Base-by-base conservation (phyloP, 2,113 vertebrate species). In the Neotoma lepida region DNA sequence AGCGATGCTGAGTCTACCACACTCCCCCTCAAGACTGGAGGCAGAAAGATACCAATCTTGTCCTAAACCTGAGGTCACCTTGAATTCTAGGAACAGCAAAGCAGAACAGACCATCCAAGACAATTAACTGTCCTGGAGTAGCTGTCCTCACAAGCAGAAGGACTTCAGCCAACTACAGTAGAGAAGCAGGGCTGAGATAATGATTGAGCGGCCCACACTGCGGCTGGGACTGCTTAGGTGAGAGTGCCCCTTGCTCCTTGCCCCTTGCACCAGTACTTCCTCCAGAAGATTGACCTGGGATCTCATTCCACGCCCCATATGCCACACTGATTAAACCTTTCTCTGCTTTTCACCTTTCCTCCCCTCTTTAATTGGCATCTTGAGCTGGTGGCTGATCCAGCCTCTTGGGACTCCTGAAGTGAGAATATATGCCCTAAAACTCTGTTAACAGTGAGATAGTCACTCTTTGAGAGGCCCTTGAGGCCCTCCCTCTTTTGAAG, bases 171-270 rank as follows among this genome's bases (percentile, higher is more conserved):
- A 51, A 4, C 44, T 22, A 26, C 33, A 2, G 14, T 51, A 35
- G 33, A 86, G 22, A n/a, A 70, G 2, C 22, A 54, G 22, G 3
- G 8, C 35, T 54, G 66, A 17, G 22, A 4, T 44, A 22, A 13
- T 7, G 18, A 35, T 8, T 30, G 51, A 14, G 9, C 44, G 35
- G 17, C 4, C 28, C 58, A 44, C 41, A 46, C 41, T 49, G 41
- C 2, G 6, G 24, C 14, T 30, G 44, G 30, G 30, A 49, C 10
- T 18, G 82, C 30, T 10, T 66, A 46, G 61, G 17, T 66, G 4
- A 0, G 1, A n/a, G 0, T 26, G 24, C 12, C 26, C 30, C 12
- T 5, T 46, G 28, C 28, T 10, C 39, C 39, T 30, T 28, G 12
- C 20, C 33, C 61, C 30, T n/a, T 15, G 7, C 33, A 20, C 46